A percentile compares a stretch with the other conserved stretches of the same genome.
phyloP scores from a whole-genome alignment of 1,140 invertebrate species.

The Trichoplusia ni region DNA sequence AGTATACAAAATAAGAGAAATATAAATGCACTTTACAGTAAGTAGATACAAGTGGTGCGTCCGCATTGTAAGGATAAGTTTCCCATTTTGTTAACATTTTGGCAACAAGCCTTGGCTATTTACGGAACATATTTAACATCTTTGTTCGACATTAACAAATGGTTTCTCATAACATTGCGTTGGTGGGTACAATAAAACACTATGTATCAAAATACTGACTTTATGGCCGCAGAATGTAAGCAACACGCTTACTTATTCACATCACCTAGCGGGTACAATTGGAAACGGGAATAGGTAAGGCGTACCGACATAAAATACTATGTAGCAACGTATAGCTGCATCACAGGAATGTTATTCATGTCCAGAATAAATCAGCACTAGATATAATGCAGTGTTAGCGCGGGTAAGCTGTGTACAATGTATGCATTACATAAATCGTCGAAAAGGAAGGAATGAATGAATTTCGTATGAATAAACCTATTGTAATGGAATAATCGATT shows the following conservation, averaged over 20 bases:
- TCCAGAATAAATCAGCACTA: constrained; percentile 27
- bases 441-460: constrained; percentile 1
- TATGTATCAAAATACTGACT: constrained; percentile 20
- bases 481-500: constrained; percentile 51
- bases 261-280: constrained; percentile 36
- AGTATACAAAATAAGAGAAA: not conserved
- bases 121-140: constrained; percentile 39
- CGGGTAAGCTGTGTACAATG: not conserved
- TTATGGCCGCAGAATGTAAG: constrained; percentile 23
- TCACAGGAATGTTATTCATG: constrained; percentile 23
- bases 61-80: constrained; percentile 14
- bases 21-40: constrained; percentile 13
- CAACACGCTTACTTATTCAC: constrained; percentile 41
- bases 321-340: constrained; percentile 23
- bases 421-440: not conserved
- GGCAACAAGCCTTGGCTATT: constrained; percentile 30
- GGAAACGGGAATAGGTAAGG: constrained; percentile 38
- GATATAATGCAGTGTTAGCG: constrained; percentile 1
- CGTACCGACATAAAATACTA: constrained; percentile 38
- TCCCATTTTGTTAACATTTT: constrained; percentile 23
- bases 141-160: constrained; percentile 44
- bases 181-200: constrained; percentile 35
- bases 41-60: constrained; percentile 30
- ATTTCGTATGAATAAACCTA: constrained; percentile 26
- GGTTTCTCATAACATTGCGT: constrained; percentile 35